phyloP scores from a whole-genome alignment of 2,888 invertebrate genomes.

The Osmoderma eremita region DNA sequence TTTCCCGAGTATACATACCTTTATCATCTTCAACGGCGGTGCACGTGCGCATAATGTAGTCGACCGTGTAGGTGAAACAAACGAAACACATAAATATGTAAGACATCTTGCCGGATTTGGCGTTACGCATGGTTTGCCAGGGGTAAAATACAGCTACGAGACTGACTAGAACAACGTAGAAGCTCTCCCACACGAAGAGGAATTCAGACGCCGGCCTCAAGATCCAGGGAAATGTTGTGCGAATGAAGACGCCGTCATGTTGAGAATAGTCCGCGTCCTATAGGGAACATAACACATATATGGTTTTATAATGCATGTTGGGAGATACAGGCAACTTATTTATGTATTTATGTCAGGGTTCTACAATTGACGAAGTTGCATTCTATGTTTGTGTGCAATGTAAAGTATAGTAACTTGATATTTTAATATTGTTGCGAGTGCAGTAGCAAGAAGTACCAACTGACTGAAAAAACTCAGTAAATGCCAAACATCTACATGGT shows the following conservation, averaged over 20 bases:
- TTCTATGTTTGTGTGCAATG: too few relatives aligned
- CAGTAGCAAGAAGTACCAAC: too few relatives aligned
- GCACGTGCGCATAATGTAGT: slow-evolving; percentile 48
- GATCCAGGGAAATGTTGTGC: slow-evolving; percentile 49
- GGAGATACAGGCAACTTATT: too few relatives aligned
- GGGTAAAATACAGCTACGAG: slow-evolving; percentile 46
- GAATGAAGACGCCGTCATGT: slow-evolving; percentile 48
- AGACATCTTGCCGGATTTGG: neutral
- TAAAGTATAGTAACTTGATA: too few relatives aligned
- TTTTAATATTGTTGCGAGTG: too few relatives aligned
- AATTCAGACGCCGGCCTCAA: slow-evolving; percentile 47
- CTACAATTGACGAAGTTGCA: too few relatives aligned
- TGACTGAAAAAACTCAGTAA: too few relatives aligned
- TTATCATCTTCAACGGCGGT: slow-evolving; percentile 50
- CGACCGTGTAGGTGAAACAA: slow-evolving; percentile 45
- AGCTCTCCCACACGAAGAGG: slow-evolving; percentile 46
- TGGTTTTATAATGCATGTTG: too few relatives aligned
- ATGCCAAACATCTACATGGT: too few relatives aligned
- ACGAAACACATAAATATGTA: slow-evolving; percentile 36
- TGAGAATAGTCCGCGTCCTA: slow-evolving; percentile 38
- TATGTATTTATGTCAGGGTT: too few relatives aligned
- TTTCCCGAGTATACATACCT: slow-evolving; percentile 28
- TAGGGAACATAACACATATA: too few relatives aligned
- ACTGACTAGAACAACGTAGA: slow-evolving; percentile 41
- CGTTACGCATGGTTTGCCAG: slow-evolving; percentile 40